Evolutionary conservation across 2,113 vertebrate species (phyloP).

Genomic region (Phalacrocorax pelagicus): DNA sequence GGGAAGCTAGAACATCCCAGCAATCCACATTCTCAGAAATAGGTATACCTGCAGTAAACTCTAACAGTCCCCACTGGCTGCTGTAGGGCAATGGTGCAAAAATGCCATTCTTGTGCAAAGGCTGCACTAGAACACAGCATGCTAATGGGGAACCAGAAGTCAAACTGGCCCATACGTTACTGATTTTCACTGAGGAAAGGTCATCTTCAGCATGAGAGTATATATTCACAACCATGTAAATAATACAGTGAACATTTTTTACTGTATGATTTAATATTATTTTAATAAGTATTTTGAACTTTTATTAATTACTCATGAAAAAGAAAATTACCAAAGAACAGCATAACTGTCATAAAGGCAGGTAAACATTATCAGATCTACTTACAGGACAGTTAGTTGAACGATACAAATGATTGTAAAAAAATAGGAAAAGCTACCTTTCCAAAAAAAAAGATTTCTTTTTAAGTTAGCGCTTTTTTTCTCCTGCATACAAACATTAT

Average conservation of each 20-base stretch:
- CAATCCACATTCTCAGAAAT: not conserved
- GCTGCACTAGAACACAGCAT: rapidly evolving
- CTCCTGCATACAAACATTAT: not conserved
- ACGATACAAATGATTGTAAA: not conserved
- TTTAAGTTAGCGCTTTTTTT: not conserved
- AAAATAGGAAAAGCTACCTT: not conserved
- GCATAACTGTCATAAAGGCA: not conserved
- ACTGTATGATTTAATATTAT: not conserved
- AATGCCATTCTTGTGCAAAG: not conserved
- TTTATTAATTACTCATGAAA: not conserved
- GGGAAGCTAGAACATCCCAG: not conserved
- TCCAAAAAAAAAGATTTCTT: not conserved
- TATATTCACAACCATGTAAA: not conserved
- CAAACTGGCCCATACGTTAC: not conserved
- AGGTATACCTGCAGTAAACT: not conserved
- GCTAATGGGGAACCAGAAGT: not conserved
- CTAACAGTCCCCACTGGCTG: not conserved
- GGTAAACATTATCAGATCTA: not conserved
- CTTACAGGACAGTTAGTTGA: not conserved
- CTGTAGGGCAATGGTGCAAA: not conserved
- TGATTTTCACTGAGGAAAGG: not conserved
- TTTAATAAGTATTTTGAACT: not conserved
- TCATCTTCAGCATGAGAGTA: not conserved
- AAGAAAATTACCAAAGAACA: not conserved
- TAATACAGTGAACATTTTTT: not conserved